A percentile compares a stretch with the other conserved stretches of the same genome.
Evolutionary conservation across 2,888 invertebrate genomes (phyloP).

Genomic region (Dynastes maya): DNA sequence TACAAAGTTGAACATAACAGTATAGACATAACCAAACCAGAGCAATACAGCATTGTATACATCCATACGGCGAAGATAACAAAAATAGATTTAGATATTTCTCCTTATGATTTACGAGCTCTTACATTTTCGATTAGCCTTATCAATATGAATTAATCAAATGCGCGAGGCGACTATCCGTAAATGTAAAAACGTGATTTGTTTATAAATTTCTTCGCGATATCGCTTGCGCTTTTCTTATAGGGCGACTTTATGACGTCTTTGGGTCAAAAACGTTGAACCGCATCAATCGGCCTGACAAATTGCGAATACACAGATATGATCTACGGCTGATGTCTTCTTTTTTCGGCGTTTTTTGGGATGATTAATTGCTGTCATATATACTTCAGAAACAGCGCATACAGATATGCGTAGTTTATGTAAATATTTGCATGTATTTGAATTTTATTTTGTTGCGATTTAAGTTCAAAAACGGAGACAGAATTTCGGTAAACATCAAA

Average conservation of each 20-base stretch:
- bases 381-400: neutral
- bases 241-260: conserved; percentile 20
- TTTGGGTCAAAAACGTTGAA: conserved; percentile 7
- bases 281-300: conserved; percentile 3
- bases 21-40: too few relatives aligned
- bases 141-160: conserved; percentile 19
- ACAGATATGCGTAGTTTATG: neutral
- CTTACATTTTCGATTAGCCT: conserved; percentile 13
- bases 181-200: conserved; percentile 12
- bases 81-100: too few relatives aligned
- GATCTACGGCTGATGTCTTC: neutral
- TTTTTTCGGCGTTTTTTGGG: neutral
- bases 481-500: too few relatives aligned
- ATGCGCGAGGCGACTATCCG: neutral
- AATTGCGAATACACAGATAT: conserved; percentile 9
- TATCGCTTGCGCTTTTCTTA: neutral
- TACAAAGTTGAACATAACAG: too few relatives aligned
- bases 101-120: conserved; percentile 3
- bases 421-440: neutral
- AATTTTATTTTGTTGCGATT: too few relatives aligned
- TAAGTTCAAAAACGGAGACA: too few relatives aligned
- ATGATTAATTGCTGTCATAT: conserved; percentile 13
- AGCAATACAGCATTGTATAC: too few relatives aligned
- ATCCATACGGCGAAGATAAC: too few relatives aligned
- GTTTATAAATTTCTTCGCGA: conserved; percentile 17